Percentiles rank a stretch among this genome's conserved stretches.
Evolutionary conservation across 2,888 invertebrate genomes (phyloP).

Genomic region (Biston betularia): DNA sequence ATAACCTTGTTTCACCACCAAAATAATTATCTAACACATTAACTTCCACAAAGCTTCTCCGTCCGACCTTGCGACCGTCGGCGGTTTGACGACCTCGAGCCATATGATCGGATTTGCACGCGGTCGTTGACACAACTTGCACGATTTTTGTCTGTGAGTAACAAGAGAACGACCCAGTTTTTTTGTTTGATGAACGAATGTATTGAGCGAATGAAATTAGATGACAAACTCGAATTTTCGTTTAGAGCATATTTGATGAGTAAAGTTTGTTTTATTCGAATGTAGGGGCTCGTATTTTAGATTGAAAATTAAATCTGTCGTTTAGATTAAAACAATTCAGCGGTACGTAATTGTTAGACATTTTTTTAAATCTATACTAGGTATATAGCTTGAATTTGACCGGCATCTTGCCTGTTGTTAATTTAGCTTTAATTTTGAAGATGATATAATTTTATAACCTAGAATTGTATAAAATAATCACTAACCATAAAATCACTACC

Average conservation of each 20-base stretch:
- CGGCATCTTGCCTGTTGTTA: too few species aligned
- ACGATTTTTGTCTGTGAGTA: conserved; percentile 59
- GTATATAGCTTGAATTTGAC: too few species aligned
- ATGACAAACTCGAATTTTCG: conserved; percentile 40
- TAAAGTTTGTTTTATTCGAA: conserved; percentile 11
- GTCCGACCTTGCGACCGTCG: conserved; percentile 71
- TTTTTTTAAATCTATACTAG: too few species aligned
- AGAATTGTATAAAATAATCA: too few species aligned
- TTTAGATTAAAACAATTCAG: neutral
- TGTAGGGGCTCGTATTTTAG: neutral
- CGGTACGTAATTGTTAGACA: too few species aligned
- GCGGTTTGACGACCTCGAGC: conserved; percentile 73
- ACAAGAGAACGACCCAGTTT: conserved; percentile 72
- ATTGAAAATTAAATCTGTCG: neutral
- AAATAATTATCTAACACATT: conserved; percentile 29
- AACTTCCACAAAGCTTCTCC: conserved; percentile 26
- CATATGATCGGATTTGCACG: conserved; percentile 68
- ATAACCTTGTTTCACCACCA: conserved; percentile 8
- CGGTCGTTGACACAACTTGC: conserved; percentile 74
- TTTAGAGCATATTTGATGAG: conserved; percentile 17
- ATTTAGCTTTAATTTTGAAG: too few species aligned
- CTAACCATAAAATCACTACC: too few species aligned
- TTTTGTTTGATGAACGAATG: conserved; percentile 33
- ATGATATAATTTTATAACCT: too few species aligned
- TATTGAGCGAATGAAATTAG: conserved; percentile 38